A percentile compares a stretch with the other conserved stretches of the same genome.
phyloP scores from a whole-genome alignment of 2,797 vertebrate species.

The Propithecus deckenii region DNA sequence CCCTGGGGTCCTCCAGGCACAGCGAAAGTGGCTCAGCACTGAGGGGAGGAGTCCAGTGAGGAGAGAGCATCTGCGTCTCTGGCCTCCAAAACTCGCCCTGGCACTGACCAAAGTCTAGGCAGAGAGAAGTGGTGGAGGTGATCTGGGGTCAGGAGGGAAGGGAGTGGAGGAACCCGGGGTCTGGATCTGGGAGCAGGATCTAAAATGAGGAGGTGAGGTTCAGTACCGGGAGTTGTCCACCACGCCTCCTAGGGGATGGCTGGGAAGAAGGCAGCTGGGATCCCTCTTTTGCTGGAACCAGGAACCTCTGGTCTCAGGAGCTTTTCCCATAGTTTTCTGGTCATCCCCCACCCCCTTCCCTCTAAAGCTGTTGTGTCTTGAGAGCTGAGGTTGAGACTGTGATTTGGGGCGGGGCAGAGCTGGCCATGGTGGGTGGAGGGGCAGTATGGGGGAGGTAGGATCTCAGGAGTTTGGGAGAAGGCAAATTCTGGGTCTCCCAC shows the following conservation, averaged over 20 bases:
- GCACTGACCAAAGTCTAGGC: background rate
- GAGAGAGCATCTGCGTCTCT: background rate
- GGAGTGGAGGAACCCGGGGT: background rate
- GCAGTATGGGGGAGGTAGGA: background rate
- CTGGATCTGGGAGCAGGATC: background rate
- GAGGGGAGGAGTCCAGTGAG: background rate
- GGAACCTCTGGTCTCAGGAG: background rate
- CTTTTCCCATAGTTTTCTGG: background rate
- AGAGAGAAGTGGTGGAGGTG: background rate
- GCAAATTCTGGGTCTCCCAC: slow-evolving; percentile 75
- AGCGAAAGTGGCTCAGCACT: background rate
- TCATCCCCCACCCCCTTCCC: background rate
- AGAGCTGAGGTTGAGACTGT: background rate
- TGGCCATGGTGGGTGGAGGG: background rate
- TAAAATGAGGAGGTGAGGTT: background rate
- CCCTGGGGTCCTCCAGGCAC: background rate
- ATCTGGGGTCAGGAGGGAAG: background rate
- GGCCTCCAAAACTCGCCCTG: background rate
- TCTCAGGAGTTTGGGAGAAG: slow-evolving; percentile 73
- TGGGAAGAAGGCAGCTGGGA: background rate
- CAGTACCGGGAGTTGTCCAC: background rate
- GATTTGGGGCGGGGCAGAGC: background rate
- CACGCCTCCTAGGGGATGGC: background rate
- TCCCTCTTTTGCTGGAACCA: background rate
- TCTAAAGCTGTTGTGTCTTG: background rate